Percentiles rank a stretch among this genome's conserved stretches.
Evolutionary conservation across 2,797 vertebrate species (phyloP).

Genomic region (Aphelocoma californica): DNA sequence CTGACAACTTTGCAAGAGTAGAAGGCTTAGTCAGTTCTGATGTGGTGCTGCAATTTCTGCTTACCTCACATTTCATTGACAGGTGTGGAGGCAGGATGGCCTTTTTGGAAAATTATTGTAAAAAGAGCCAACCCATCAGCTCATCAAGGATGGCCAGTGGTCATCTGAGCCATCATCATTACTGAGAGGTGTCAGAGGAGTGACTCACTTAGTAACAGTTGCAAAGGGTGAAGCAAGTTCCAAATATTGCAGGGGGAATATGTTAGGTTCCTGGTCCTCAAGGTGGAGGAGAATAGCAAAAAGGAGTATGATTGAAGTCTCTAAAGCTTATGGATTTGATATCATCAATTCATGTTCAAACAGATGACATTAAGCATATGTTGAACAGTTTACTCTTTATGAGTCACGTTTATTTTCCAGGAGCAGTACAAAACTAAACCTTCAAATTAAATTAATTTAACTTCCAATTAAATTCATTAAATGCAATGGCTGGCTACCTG

Average conservation of each 20-base stretch:
- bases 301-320: background rate
- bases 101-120: background rate
- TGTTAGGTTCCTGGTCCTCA: background rate
- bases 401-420: background rate
- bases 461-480: background rate
- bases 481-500: background rate
- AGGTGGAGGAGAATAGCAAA: background rate
- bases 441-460: background rate
- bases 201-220: background rate
- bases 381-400: background rate
- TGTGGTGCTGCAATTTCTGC: background rate
- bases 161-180: background rate
- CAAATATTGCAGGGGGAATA: background rate
- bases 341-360: background rate
- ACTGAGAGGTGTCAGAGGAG: background rate
- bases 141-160: background rate
- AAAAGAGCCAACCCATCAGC: rapidly evolving
- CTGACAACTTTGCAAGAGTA: background rate
- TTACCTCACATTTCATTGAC: background rate
- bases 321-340: background rate
- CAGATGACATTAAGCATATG: background rate
- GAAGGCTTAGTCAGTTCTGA: background rate
- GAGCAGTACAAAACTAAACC: background rate
- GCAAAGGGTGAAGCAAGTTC: background rate
- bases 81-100: background rate